These are phyloP conservation scores for Sebastes taczanowskii DNA, from an alignment of 2,797 vertebrate species.

Conservation along the genomic window DNA sequence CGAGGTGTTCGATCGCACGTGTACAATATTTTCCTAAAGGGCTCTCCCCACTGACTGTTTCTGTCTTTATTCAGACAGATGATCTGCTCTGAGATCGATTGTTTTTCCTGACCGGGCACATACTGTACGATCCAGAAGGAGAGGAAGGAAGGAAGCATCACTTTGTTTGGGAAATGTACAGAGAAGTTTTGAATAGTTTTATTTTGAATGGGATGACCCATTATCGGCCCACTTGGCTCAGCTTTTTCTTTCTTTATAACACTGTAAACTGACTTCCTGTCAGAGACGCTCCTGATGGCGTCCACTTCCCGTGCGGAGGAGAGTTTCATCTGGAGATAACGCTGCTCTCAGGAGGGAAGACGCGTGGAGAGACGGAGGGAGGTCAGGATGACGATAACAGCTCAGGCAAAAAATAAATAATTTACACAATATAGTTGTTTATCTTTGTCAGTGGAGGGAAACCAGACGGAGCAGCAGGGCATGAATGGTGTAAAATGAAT, in stretches of 20 bases:
- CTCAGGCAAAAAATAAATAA: neutral
- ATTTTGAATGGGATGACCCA: neutral
- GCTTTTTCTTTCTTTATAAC: neutral
- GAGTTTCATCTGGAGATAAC: neutral
- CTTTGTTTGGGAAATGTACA: slow-evolving; percentile 21
- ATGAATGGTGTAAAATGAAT: neutral
- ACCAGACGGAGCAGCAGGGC: neutral
- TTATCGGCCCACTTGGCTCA: neutral
- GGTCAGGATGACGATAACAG: neutral
- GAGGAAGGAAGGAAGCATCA: neutral
- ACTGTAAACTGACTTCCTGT: slow-evolving; percentile 47
- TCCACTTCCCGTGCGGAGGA: slow-evolving; percentile 33
- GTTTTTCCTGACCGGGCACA: slow-evolving; percentile 45
- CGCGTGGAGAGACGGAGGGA: neutral
- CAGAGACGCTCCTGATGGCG: neutral
- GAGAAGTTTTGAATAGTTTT: neutral
- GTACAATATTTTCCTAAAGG: slow-evolving; percentile 35
- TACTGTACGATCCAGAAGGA: neutral
- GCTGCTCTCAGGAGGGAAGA: neutral
- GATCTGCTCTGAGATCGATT: neutral
- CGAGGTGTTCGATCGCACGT: neutral
- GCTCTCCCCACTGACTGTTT: slow-evolving; percentile 29
- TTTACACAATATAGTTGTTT: neutral
- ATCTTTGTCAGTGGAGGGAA: neutral
- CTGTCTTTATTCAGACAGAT: neutral